phyloP scores from a whole-genome alignment of 1,140 invertebrate genomes.

The Hirudo medicinalis region DNA sequence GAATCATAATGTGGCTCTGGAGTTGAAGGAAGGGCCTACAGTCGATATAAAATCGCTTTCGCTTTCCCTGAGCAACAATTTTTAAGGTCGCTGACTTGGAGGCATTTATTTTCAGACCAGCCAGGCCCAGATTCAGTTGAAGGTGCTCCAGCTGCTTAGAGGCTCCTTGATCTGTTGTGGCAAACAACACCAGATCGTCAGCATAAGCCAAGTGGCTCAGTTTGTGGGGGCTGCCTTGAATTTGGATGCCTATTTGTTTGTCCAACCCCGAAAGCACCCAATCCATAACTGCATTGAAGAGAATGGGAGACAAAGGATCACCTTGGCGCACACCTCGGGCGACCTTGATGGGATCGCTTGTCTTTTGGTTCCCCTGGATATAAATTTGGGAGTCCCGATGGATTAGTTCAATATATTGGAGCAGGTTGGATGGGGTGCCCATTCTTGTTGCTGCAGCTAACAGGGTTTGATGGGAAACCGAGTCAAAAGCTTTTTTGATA shows the following conservation, averaged over 20 bases:
- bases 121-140: too few species aligned
- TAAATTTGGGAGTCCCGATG: not conserved
- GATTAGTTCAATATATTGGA: not conserved
- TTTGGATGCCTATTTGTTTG: too few species aligned
- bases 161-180: not conserved
- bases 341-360: too few species aligned
- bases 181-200: not conserved
- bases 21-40: too few species aligned
- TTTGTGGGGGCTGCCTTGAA: not conserved
- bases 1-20: too few species aligned
- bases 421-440: not conserved
- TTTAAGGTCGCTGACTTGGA: too few species aligned
- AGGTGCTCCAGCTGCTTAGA: too few species aligned
- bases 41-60: too few species aligned
- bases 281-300: not conserved
- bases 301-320: too few species aligned
- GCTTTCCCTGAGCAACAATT: too few species aligned
- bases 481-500: not conserved
- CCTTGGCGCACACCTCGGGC: too few species aligned
- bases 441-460: not conserved
- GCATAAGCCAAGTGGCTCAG: not conserved
- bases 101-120: too few species aligned
- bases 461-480: not conserved
- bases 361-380: slow-evolving; percentile 6
- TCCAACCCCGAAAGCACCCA: not conserved